Evolutionary conservation across 1,140 invertebrate genomes (phyloP), one percentile per base, ranked within the genome.

Genomic region (Papilio aristodemus): DNA sequence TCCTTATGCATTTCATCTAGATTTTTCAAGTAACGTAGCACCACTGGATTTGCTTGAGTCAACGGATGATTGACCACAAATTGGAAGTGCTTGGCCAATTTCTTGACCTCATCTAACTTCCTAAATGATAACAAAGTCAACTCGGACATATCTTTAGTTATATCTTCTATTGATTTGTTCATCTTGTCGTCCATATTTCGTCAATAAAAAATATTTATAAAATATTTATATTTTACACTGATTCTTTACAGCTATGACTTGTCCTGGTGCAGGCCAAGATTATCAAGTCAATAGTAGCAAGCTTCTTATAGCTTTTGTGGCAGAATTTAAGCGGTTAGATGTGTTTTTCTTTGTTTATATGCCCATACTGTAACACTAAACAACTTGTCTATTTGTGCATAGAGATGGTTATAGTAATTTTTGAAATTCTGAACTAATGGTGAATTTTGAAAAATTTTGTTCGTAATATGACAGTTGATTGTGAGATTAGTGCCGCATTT

Each of bases 401-500:
- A 67, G 71, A 72, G 60, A 59, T 68, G 27, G 27, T 32, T 2
- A 32, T 2, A 3, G 27, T 32, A 32, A 6, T 3, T 32, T 67
- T 64, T 27, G 39, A 46, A 67, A 32, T 2, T 77, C 54, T 27
- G 69, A 79, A 75, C 43, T 64, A 74, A 69, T 72, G 71, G 10
- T 36, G 13, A 38, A 14, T 67, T n/a, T 69, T 22, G 14, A 73
- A 19, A 76, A 70, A 76, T 80, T 78, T 78, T 74, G 68, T 74
- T 68, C 32, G 32, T 76, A 46, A 73, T 72, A 69, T 71, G 70
- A 66, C 63, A 66, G 78, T 80, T 79, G 75, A 78, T 77, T 74
- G 69, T 72, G 74, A 79, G 79, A 83, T 76, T 85, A 89, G 89
- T 85, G 89, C 86, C 84, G 86, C 87, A 89, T 91, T 74, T 86